These are phyloP conservation scores for Canis aureus DNA, from an alignment of 2,113 vertebrate species.

Conservation along the genomic window DNA sequence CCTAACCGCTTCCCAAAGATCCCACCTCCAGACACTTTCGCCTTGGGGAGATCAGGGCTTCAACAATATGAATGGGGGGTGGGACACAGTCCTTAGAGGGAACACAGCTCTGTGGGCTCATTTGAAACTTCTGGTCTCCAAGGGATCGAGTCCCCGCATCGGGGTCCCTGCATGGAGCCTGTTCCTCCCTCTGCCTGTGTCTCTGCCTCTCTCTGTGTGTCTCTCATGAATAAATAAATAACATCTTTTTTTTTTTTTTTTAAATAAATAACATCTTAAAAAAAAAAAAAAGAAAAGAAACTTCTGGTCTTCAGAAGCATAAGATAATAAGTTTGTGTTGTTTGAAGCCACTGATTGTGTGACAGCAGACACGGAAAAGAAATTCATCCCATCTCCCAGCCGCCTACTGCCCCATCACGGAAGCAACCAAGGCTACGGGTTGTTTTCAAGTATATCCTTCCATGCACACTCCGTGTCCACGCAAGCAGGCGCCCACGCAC, in stretches of 20 bases:
- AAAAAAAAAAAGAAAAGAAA: not conserved
- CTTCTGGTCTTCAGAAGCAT: not conserved
- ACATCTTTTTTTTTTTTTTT: too few species aligned
- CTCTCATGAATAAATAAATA: too few species aligned
- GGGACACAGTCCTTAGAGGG: too few species aligned
- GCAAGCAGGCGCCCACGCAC: fast-evolving
- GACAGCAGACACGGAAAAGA: not conserved
- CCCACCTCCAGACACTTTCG: not conserved
- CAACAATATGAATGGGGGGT: not conserved
- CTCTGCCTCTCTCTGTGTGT: too few species aligned
- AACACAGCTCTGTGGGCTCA: not conserved
- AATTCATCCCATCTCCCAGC: too few species aligned
- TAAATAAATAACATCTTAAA: too few species aligned
- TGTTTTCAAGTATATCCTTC: not conserved
- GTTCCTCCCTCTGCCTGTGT: too few species aligned
- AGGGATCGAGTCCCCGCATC: too few species aligned
- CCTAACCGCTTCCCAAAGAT: not conserved
- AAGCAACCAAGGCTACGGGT: not conserved
- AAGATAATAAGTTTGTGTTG: not conserved
- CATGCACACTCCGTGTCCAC: not conserved
- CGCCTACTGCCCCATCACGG: not conserved
- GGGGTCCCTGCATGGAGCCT: too few species aligned
- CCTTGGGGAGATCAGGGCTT: not conserved
- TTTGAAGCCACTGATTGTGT: not conserved
- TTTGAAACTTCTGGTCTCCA: not conserved